Conservation (phyloP, 2,113 vertebrate species). For the Lampris incognitus region DNA sequence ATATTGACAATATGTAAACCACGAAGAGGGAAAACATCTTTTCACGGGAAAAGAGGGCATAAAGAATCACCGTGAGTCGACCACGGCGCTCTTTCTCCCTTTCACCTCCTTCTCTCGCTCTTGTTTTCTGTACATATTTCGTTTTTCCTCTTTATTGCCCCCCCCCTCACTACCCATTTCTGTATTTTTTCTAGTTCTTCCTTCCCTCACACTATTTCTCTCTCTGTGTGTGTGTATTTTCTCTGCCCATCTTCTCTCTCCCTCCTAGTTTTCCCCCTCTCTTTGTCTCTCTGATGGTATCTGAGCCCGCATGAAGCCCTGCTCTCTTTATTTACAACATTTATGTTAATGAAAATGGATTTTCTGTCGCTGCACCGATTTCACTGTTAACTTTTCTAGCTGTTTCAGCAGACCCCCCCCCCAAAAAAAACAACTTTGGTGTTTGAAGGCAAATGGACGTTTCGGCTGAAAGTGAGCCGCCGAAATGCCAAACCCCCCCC, state of each 20-base stretch:
- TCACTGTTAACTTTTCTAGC: conserved; percentile 41
- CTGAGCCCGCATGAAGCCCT: conserved; percentile 20
- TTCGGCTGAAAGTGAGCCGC: conserved; percentile 36
- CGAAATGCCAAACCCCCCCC: not conserved
- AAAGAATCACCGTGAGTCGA: conserved; percentile 59
- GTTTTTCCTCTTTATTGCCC: conserved; percentile 17
- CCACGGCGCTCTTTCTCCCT: conserved; percentile 27
- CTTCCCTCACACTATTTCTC: conserved; percentile 24
- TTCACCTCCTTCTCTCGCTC: conserved; percentile 15
- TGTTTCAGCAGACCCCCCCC: conserved; percentile 38
- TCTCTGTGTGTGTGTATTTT: conserved; percentile 9
- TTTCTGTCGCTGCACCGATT: conserved; percentile 59
- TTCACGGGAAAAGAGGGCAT: conserved; percentile 59
- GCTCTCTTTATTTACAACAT: conserved; percentile 64
- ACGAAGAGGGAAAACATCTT: conserved; percentile 57
- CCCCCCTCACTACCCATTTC: no score
- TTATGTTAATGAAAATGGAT: conserved; percentile 73
- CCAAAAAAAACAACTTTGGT: conserved; percentile 12
- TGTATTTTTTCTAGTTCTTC: not conserved
- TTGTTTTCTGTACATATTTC: conserved; percentile 36
- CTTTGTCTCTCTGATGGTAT: conserved; percentile 39
- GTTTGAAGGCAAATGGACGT: conserved; percentile 23
- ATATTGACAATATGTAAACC: conserved; percentile 74
- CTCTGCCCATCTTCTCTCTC: not conserved
- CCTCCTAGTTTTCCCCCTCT: conserved; percentile 24